Conservation (phyloP, 2,113 vertebrate species). For the Cyphomyrus plagiostoma region DNA sequence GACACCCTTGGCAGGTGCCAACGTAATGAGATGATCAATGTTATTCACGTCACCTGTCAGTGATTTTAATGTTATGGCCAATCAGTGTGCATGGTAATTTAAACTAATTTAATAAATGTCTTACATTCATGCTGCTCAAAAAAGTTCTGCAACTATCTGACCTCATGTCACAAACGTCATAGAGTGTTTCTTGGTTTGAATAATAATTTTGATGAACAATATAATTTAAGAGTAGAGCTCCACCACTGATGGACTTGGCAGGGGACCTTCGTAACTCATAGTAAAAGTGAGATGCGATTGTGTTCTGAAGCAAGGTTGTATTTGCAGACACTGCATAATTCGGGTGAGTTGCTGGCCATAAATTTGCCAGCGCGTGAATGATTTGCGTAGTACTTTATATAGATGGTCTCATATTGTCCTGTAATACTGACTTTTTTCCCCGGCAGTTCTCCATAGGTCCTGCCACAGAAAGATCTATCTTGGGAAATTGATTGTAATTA, state of each 20-base stretch:
- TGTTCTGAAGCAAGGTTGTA: slow-evolving; percentile 22
- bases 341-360: slow-evolving; percentile 9
- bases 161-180: neutral
- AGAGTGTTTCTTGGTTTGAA: neutral
- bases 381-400: slow-evolving; percentile 27
- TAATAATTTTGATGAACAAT: slow-evolving; percentile 5
- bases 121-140: neutral
- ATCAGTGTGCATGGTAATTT: neutral
- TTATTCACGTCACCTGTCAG: neutral
- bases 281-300: slow-evolving; percentile 28
- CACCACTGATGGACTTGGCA: neutral
- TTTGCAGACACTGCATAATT: slow-evolving; percentile 28
- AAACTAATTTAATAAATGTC: neutral
- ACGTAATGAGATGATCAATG: neutral
- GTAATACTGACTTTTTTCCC: neutral
- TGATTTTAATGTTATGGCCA: neutral
- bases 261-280: neutral
- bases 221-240: slow-evolving; percentile 6
- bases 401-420: slow-evolving; percentile 13
- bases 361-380: slow-evolving; percentile 28
- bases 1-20: neutral
- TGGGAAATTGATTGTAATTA: slow-evolving; percentile 5
- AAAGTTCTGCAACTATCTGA: neutral
- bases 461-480: neutral
- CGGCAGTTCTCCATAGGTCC: neutral